Base-by-base conservation (phyloP, 2,113 vertebrate genomes). In the Lepisosteus osseus region DNA sequence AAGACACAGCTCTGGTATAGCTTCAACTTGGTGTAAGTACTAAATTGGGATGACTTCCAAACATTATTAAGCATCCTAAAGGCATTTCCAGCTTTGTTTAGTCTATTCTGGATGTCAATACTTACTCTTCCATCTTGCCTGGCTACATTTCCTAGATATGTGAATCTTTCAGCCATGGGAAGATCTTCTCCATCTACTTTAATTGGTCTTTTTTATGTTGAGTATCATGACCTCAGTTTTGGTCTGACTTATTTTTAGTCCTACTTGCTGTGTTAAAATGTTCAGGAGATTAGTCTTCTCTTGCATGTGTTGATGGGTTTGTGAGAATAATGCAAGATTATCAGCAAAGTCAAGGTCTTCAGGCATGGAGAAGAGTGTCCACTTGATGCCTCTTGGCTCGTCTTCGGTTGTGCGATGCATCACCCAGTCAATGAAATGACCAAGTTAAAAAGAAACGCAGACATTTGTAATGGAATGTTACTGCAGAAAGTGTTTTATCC, bases 341-440 rank as follows among this genome's bases (percentile, higher is more conserved):
- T 66, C 8, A 3, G 40, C 64, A 66, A 66, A 66, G 40, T 66
- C 64, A 1, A 66, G 64, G 11, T 43, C 17, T 66, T 66, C 40
- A 6, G 9, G 5, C 12, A 40, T 66, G 40, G 64, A 3, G 40
- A 41, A 41, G 3, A 66, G 40, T 12, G 17, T 66, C 5, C 4
- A 66, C 41, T 14, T 9, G 4, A 66, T 66, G 3, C 40, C 64
- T 66, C 40, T 66, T 45, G 40, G 2, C 11, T 11, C 3, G 5
- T 66, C 64, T 3, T 45, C 43, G 17, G 40, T 66, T 7, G 40
- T 66, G 3, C 14, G 5, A 2, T 14, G 43, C 64, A 66, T 66
- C 12, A 43, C 43, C 64, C 64, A 66, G 64, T 66, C 64, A 9
- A 0, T 17, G 15, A 17, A 0, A 66, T 42, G 4, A 41, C 7